Percentiles rank a stretch among this genome's conserved stretches.
phyloP scores from a whole-genome alignment of 1,140 invertebrate genomes.

The Drosophila obscura region DNA sequence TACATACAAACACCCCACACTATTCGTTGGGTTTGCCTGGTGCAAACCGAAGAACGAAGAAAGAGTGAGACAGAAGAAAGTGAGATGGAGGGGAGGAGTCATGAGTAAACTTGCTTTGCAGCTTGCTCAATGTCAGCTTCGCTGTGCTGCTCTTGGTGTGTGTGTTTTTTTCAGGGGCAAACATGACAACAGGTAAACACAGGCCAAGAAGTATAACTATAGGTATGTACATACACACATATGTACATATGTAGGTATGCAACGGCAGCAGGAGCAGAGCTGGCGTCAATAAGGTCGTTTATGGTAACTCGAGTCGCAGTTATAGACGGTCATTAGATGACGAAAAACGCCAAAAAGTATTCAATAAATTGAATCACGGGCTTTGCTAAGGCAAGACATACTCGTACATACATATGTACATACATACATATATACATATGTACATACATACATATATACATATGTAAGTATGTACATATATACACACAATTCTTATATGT shows the following conservation, averaged over 20 bases:
- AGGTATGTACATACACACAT: too few species aligned
- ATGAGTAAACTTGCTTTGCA: constrained; percentile 54
- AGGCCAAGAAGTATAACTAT: not conserved
- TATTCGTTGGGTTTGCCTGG: constrained; percentile 38
- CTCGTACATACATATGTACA: constrained; percentile 18
- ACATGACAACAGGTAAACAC: constrained; percentile 55
- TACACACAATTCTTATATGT: constrained; percentile 37
- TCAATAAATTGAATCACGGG: constrained; percentile 55
- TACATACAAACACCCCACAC: constrained; percentile 20
- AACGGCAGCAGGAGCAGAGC: constrained; percentile 21
- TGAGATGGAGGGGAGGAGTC: constrained; percentile 11
- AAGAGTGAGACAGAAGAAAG: too few species aligned
- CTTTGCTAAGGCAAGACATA: constrained; percentile 14
- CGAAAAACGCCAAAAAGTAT: constrained; percentile 57
- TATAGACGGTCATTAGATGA: constrained; percentile 52
- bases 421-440: constrained; percentile 3
- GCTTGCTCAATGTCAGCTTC: constrained; percentile 55
- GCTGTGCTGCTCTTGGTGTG: constrained; percentile 16
- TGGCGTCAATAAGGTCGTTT: constrained; percentile 62
- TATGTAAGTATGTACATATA: constrained; percentile 10
- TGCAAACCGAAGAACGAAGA: constrained; percentile 24
- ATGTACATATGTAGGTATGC: not conserved
- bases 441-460: constrained; percentile 19
- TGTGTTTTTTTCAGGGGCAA: constrained; percentile 50
- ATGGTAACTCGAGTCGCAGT: constrained; percentile 53